Percentiles rank a stretch among this genome's conserved stretches.
Conservation (phyloP, 2,797 vertebrate genomes). For the Darevskia nairensis region DNA sequence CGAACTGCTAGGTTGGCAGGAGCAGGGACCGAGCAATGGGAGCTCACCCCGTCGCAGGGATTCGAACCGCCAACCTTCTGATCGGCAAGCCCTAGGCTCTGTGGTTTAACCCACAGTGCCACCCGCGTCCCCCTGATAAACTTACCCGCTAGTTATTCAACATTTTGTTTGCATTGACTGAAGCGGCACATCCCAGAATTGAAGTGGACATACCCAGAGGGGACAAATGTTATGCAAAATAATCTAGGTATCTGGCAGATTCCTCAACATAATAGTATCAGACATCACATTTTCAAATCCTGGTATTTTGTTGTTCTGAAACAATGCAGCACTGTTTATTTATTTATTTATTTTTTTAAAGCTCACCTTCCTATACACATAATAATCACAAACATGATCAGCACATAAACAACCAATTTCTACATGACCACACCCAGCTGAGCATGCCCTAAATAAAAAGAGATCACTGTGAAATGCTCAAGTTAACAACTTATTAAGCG, state of each 20-base stretch:
- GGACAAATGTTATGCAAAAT: background rate
- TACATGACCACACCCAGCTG: background rate
- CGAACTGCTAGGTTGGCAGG: no score
- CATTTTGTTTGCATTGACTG: background rate
- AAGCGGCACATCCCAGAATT: background rate
- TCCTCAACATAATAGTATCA: background rate
- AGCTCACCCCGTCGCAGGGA: no score
- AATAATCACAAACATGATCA: background rate
- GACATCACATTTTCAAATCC: background rate
- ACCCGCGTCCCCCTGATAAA: background rate
- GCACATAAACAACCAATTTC: background rate
- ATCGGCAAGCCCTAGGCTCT: no score
- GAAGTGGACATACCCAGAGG: background rate
- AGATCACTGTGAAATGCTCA: background rate
- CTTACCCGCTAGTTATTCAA: background rate
- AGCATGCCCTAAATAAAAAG: background rate
- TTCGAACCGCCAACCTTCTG: no score
- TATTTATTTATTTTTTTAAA: background rate
- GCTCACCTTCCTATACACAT: background rate
- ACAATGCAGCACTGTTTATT: background rate
- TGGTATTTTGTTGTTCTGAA: background rate
- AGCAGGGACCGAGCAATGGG: no score
- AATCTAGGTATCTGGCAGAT: background rate
- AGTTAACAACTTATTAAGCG: background rate
- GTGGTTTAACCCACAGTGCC: no score